Conservation (phyloP, 2,113 vertebrate species). For the Hystrix brachyura region DNA sequence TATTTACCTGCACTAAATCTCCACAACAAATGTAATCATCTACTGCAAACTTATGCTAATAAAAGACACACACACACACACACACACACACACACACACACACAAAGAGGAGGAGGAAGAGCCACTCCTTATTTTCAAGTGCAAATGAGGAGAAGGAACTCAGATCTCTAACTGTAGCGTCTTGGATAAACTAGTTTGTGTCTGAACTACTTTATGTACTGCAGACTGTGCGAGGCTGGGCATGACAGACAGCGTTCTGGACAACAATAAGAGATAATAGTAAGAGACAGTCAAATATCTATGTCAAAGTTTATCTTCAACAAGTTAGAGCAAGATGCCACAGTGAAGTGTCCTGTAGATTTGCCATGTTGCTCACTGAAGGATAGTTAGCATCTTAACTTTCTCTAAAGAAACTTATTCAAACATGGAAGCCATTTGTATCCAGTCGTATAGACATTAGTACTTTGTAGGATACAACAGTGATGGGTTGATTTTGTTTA, state of each 20-base stretch:
- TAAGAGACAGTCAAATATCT: not conserved
- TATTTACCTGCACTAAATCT: not conserved
- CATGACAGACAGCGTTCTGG: not conserved
- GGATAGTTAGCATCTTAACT: not conserved
- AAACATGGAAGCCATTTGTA: not conserved
- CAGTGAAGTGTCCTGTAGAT: not conserved
- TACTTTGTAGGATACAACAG: not conserved
- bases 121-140: not conserved
- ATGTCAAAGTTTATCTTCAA: not conserved
- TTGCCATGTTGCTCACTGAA: not conserved
- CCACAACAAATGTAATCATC: not conserved
- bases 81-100: too few species aligned
- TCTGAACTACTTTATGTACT: not conserved
- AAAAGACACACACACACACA: not conserved
- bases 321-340: not conserved
- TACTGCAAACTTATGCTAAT: not conserved
- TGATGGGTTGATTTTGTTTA: not conserved
- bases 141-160: not conserved
- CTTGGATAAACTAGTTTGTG: not conserved
- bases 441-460: not conserved
- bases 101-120: not conserved
- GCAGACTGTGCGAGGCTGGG: not conserved
- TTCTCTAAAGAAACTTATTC: conserved; percentile 39
- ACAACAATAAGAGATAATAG: not conserved
- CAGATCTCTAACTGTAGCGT: not conserved